Conservation (phyloP, 1,140 invertebrate genomes). For the Cydia splendana region DNA sequence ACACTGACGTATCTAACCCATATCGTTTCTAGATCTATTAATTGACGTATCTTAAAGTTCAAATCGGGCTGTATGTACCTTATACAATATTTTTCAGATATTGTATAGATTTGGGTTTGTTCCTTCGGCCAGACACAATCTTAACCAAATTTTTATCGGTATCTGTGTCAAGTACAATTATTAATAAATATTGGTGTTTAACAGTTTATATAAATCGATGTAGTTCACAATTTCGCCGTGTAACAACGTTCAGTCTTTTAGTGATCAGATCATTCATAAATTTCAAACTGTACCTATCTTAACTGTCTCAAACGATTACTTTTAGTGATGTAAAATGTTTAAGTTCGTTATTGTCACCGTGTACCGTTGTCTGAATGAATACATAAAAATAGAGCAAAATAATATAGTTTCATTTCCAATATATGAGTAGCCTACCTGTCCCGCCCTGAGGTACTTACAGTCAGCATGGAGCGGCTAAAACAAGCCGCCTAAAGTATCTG, state of each 20-base stretch:
- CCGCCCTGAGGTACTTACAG: too few species aligned
- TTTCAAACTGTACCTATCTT: slow-evolving; percentile 57
- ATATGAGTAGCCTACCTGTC: background rate
- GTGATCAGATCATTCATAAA: slow-evolving; percentile 56
- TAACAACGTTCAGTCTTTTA: slow-evolving; percentile 57
- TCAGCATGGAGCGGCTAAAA: too few species aligned
- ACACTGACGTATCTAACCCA: too few species aligned
- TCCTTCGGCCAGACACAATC: slow-evolving; percentile 32
- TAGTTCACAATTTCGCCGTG: slow-evolving; percentile 54
- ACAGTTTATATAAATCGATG: slow-evolving; percentile 51
- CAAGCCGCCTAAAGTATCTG: too few species aligned
- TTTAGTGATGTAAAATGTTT: slow-evolving; percentile 63
- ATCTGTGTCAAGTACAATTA: slow-evolving; percentile 52
- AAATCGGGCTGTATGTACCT: too few species aligned
- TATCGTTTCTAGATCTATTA: too few species aligned
- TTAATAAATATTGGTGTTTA: slow-evolving; percentile 53
- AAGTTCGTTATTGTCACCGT: slow-evolving; percentile 77
- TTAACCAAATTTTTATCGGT: slow-evolving; percentile 43
- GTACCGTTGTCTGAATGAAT: slow-evolving; percentile 78
- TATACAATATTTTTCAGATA: background rate
- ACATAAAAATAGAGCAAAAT: slow-evolving; percentile 71
- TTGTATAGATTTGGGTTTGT: background rate
- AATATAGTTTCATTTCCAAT: slow-evolving; percentile 64
- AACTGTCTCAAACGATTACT: slow-evolving; percentile 55
- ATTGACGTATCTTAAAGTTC: too few species aligned